Evolutionary conservation across 2,113 vertebrate genomes (phyloP), one percentile per base, ranked within the genome.

Genomic region (Syngnathus scovelli): DNA sequence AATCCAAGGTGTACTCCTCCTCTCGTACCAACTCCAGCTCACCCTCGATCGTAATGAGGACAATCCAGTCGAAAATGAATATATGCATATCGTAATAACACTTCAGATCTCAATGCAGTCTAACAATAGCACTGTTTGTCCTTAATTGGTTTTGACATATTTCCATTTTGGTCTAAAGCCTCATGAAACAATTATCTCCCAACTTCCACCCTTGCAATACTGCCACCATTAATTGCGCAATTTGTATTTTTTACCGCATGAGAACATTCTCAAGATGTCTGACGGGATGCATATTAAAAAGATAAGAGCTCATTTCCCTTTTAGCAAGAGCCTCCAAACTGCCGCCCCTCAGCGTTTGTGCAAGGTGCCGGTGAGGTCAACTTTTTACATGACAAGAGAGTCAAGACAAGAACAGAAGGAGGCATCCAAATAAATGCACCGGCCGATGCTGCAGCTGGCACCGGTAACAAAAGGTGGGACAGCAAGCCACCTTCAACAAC

Each of bases 401-500:
- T 33, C 18, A 10, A 39, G 65, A 39, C 64, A 9, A 27, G 27
- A 59, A 64, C 10, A 51, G 67, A 64, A 68, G 75, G 48, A 51
- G 58, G 77, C 78, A 73, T 84, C 68, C 65, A 71, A 80, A 77
- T 71, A 74, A 64, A 75, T 70, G 39, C 56, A 36, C 2, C 61
- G 19, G 61, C 7, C 51, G 76, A 85, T 82, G 74, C 83, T 62
- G 78, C 79, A 64, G 79, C 65, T 82, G 80, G 80, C 80, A 64
- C 75, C 43, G 10, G 64, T 48, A 66, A 58, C 68, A 69, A 72
- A 72, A 77, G 69, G 76, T 78, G 84, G 61, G 18, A 67, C 76
- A 46, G 75, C 3, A 23, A 76, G 78, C 75, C 76, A 85, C 79
- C 84, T 84, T 88, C 83, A 81, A 67, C 37, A 69, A 83, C 79